Evolutionary conservation across 2,888 invertebrate species (phyloP).

Genomic region (Deilephila porcellus): DNA sequence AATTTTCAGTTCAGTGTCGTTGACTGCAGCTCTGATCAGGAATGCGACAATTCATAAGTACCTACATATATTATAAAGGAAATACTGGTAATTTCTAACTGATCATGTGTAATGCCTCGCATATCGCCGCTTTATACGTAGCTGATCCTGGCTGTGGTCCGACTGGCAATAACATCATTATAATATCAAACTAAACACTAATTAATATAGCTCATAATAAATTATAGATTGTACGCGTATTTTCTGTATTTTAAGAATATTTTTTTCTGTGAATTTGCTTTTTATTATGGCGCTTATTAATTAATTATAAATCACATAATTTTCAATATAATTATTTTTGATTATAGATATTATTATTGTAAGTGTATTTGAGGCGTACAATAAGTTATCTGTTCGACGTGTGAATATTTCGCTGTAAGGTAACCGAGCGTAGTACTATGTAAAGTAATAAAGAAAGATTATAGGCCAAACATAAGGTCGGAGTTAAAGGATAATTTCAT

Average conservation of each 20-base stretch:
- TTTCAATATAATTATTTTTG: neutral
- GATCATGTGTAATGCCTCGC: neutral
- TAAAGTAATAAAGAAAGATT: neutral
- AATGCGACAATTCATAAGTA: neutral
- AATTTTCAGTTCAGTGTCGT: neutral
- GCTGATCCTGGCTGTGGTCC: neutral
- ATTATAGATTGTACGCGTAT: neutral
- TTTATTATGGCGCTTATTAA: neutral
- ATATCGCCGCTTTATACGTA: neutral
- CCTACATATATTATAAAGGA: too few species aligned
- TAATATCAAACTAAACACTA: neutral
- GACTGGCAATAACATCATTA: neutral
- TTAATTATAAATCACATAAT: neutral
- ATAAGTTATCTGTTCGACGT: neutral
- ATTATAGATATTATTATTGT: conserved; percentile 2
- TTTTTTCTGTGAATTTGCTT: conserved; percentile 11
- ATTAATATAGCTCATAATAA: neutral
- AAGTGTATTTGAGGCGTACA: neutral
- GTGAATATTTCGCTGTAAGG: neutral
- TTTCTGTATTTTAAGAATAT: neutral
- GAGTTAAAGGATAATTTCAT: neutral
- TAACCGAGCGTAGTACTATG: neutral
- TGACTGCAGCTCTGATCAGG: neutral
- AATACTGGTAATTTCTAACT: neutral
- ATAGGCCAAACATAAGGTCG: neutral